Evolutionary conservation across 2,113 vertebrate genomes (phyloP).

Genomic region (Pseudopipra pipra): DNA sequence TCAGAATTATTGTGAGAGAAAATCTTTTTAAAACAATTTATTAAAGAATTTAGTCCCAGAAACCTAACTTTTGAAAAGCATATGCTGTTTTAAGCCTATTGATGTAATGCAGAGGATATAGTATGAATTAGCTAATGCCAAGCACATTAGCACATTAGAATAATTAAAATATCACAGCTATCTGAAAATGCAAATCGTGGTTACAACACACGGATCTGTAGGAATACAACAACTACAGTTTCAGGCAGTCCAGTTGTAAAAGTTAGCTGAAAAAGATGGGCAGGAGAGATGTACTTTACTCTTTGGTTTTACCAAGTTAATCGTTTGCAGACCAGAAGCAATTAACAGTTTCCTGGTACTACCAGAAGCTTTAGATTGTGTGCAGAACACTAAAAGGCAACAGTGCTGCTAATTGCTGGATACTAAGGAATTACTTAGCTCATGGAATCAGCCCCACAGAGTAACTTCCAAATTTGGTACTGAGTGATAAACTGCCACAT

Average conservation of each 20-base stretch:
- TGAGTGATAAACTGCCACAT: not conserved
- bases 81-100: not conserved
- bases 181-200: not conserved
- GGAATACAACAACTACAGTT: not conserved
- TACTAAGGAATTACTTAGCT: not conserved
- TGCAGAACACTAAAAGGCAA: not conserved
- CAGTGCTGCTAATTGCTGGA: not conserved
- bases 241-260: not conserved
- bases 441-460: not conserved
- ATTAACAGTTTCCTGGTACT: not conserved
- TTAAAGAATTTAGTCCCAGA: not conserved
- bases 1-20: not conserved
- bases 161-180: not conserved
- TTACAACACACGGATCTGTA: not conserved
- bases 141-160: not conserved
- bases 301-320: not conserved
- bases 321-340: not conserved
- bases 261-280: not conserved
- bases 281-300: not conserved
- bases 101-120: not conserved
- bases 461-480: slow-evolving; percentile 42
- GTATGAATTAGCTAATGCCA: not conserved
- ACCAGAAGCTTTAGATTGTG: not conserved
- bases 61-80: not conserved
- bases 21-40: not conserved